Conservation (phyloP, 2,113 vertebrate species). For the Rutilus rutilus region DNA sequence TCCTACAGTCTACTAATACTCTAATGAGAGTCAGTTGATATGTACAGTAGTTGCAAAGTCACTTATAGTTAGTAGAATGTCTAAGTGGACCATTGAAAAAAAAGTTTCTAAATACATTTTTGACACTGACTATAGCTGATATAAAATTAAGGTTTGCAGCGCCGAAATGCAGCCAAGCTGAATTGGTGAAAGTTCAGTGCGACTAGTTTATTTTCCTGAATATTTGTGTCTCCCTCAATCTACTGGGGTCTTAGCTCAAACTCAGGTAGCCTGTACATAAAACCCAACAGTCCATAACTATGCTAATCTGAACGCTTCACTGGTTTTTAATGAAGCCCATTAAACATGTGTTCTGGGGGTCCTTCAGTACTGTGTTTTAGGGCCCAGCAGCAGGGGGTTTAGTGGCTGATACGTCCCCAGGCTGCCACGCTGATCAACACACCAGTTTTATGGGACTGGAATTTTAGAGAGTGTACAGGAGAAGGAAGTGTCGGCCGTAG, state of each 20-base stretch:
- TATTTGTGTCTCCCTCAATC: conserved; percentile 39
- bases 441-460: conserved; percentile 35
- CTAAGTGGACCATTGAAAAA: too few relatives aligned
- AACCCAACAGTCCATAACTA: conserved; percentile 56
- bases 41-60: too few relatives aligned
- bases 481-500: conserved; percentile 16
- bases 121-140: background rate
- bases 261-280: conserved; percentile 51
- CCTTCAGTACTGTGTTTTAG: conserved; percentile 36
- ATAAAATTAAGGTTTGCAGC: background rate
- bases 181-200: background rate
- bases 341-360: conserved; percentile 47
- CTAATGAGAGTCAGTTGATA: too few relatives aligned
- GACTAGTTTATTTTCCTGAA: conserved; percentile 19
- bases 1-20: too few relatives aligned
- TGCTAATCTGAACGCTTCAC: conserved; percentile 56
- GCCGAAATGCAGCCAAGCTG: background rate
- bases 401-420: conserved; percentile 60
- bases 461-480: conserved; percentile 27
- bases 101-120: background rate
- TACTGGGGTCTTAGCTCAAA: conserved; percentile 24
- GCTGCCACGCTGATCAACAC: conserved; percentile 45
- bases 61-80: too few relatives aligned
- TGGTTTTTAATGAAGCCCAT: conserved; percentile 56
- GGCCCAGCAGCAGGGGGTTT: conserved; percentile 28